Evolutionary conservation across 2,113 vertebrate genomes (phyloP), one percentile per base, ranked within the genome.

Genomic region (Erythrocebus patas): DNA sequence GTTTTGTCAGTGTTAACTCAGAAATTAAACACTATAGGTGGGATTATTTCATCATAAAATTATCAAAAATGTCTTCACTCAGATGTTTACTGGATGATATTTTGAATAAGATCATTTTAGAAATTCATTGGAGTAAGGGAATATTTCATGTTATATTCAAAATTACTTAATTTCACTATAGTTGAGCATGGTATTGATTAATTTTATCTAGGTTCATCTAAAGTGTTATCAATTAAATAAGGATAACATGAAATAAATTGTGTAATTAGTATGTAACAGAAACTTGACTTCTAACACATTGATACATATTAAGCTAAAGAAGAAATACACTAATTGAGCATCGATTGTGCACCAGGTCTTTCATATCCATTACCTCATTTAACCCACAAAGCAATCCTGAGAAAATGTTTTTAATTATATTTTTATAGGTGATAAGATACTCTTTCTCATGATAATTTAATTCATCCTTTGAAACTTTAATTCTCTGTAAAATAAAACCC

Each of bases 111-210:
- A 96, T 95, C 20, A 80, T 85, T 55, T 64, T 35, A 57, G 64
- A 30, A 2, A 83, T 98, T 95, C 96, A 79, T 97, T 97, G 95
- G 2, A 93, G 3, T 82, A 73, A 64, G 57, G 92, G 17, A 95
- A 97, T 89, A 93, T 91, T 84, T 79, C 72, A 10, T 45, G 73
- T 97, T 93, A 96, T 89, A 95, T 93, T 61, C 13, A 57, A 96
- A 81, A 83, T 3, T 61, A 98, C 95, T 94, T 97, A 85, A 20
- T 97, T 97, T 97, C 91, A 92, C 13, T 75, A 57, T 93, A 92
- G 52, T 83, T 96, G 89, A 97, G 8, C 97, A 89, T 30, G 61
- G 20, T 95, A 95, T 84, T 97, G 92, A 96, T 91, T 97, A 95
- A 88, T 97, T 94, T 90, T 93, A 61, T 79, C 88, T 92, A 43